Percentiles rank a stretch among this genome's conserved stretches.
phyloP scores from a whole-genome alignment of 2,113 vertebrate genomes.

The Bungarus multicinctus region DNA sequence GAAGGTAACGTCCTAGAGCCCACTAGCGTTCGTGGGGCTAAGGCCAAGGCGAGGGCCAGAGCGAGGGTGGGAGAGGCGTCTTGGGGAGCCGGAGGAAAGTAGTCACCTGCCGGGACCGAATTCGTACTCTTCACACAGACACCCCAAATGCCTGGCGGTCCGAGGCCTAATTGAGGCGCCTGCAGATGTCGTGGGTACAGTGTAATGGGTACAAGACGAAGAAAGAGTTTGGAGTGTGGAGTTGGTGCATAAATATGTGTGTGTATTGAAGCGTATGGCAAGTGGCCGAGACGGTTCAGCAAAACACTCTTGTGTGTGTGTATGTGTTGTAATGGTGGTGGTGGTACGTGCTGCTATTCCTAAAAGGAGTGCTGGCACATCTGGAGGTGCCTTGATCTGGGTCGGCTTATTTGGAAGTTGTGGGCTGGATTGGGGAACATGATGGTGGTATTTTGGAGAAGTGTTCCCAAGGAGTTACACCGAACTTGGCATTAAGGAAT shows the following conservation, averaged over 20 bases:
- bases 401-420: not conserved
- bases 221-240: not conserved
- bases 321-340: no score
- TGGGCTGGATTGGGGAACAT: not conserved
- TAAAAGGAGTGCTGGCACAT: not conserved
- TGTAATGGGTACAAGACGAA: not conserved
- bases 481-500: no score
- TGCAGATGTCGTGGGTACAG: not conserved
- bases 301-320: no score
- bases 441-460: not conserved
- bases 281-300: no score
- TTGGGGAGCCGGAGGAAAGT: not conserved
- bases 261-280: not conserved
- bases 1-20: conserved; percentile 73
- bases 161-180: not conserved
- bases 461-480: not conserved
- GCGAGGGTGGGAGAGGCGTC: not conserved
- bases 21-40: no score
- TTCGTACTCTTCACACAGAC: no score
- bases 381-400: not conserved
- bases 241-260: not conserved
- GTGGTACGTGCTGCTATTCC: not conserved
- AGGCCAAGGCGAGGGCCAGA: not conserved
- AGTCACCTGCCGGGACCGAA: not conserved
- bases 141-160: not conserved